phyloP scores from a whole-genome alignment of 1,140 invertebrate species.

The Vanessa atalanta region DNA sequence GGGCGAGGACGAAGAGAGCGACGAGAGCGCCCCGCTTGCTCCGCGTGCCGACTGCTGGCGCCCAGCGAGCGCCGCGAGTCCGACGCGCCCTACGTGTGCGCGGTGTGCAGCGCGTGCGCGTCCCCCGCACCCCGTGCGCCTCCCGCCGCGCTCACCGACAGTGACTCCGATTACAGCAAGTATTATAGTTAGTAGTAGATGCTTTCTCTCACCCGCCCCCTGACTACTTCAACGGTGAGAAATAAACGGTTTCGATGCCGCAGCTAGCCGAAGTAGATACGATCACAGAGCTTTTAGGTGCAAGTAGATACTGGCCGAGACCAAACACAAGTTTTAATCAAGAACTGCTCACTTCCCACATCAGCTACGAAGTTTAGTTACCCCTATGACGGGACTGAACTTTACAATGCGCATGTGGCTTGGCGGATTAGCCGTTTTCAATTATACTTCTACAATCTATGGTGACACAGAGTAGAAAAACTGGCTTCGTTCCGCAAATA shows the following conservation, averaged over 20 bases:
- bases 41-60: conserved; percentile 54
- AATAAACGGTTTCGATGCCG: conserved; percentile 22
- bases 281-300: not conserved
- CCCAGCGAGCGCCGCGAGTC: conserved; percentile 40
- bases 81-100: conserved; percentile 44
- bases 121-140: conserved; percentile 36
- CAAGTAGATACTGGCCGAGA: not conserved
- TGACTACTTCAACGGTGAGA: conserved; percentile 53
- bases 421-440: conserved; percentile 25
- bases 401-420: conserved; percentile 41
- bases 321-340: not conserved
- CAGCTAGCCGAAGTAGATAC: conserved; percentile 26
- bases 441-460: not conserved
- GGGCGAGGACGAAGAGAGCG: conserved; percentile 51
- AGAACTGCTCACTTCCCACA: too few species aligned
- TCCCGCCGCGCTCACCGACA: conserved; percentile 51
- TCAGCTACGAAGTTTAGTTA: not conserved
- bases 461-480: conserved; percentile 14
- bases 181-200: conserved; percentile 80
- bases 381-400: conserved; percentile 16
- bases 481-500: not conserved
- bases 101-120: conserved; percentile 42
- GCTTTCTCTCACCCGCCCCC: conserved; percentile 65
- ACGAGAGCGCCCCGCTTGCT: conserved; percentile 60
- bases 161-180: conserved; percentile 78